Base-by-base conservation (phyloP, 2,888 invertebrate species). In the Cotesia congregata region DNA sequence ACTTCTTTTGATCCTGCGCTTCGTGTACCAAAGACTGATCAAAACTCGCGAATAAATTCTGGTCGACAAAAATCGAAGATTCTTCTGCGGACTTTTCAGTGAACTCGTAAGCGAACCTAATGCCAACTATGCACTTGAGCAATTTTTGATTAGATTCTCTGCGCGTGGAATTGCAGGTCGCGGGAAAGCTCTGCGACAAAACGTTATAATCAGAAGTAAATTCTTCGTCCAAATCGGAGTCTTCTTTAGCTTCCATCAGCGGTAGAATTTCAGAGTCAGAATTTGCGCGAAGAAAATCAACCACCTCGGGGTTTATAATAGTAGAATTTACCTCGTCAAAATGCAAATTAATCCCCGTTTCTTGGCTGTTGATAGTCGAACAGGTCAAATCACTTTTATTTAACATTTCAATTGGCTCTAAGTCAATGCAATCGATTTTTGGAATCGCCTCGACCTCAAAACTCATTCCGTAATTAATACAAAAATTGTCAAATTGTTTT, bases 151-250 rank as follows among this genome's bases (percentile, higher is more conserved):
- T 67, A 1, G 76, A 72, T 59, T 76, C 76, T 61, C 68, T 67
- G 15, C 76, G 20, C 5, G 72, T 68, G 7, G 76, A 71, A 61
- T 76, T 76, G 1, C 60, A 62, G 17, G 71, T 72, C 5, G 67
- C 72, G 0, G 76, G 76, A 62, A 72, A 72, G 65, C 76, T 76
- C 30, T 76, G 72, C 15, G 72, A 67, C 39, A 41, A 17, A 30
- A 40, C 15, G 61, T 72, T 65, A 41, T 76, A 17, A 2, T 61
- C 68, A 41, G 62, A 17, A 12, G 9, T 50, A 50, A 50, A 50
- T 50, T 50, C 50, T 41, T 72, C 72, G 4, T 20, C 12, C 41
- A 61, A 39, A 30, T 68, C 61, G 9, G 61, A 30, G 6, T 67
- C 67, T 4, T 76, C 72, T 7, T 68, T 71, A 9, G 5, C 9